A percentile compares a stretch with the other conserved stretches of the same genome.
Evolutionary conservation across 1,140 invertebrate species (phyloP).

Genomic region (Drosophila sturtevanti): DNA sequence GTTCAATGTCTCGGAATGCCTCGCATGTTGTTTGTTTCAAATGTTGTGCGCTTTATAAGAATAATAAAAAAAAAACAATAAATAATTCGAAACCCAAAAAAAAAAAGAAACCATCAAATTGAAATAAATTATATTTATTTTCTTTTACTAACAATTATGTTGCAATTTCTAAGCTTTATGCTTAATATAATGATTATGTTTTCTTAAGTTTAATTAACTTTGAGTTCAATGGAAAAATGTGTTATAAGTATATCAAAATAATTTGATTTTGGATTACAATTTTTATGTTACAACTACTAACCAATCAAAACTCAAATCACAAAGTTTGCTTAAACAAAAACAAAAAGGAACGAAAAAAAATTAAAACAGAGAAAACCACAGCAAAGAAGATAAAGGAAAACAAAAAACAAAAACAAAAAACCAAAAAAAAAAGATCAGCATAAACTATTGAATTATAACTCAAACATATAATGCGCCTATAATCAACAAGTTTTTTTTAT

Average conservation of each 20-base stretch:
- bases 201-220: conserved; percentile 33
- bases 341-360: conserved; percentile 1
- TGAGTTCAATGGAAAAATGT: conserved; percentile 21
- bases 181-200: conserved; percentile 59
- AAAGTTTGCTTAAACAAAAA: conserved; percentile 62
- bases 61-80: conserved; percentile 11
- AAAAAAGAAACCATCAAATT: conserved; percentile 22
- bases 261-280: conserved; percentile 25
- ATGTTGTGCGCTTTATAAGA: conserved; percentile 63
- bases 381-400: conserved; percentile 6
- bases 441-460: conserved; percentile 55
- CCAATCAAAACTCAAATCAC: conserved; percentile 67
- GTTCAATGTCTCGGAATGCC: conserved; percentile 43
- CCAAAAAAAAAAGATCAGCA: conserved; percentile 32
- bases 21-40: conserved; percentile 55
- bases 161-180: conserved; percentile 70
- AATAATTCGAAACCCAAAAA: not conserved
- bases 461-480: conserved; percentile 58
- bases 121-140: conserved; percentile 35
- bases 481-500: conserved; percentile 34
- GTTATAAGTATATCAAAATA: conserved; percentile 15
- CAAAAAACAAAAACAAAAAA: conserved; percentile 34
- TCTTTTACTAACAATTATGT: conserved; percentile 69
- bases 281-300: conserved; percentile 72
- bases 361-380: conserved; percentile 1